Evolutionary conservation across 2,113 vertebrate genomes (phyloP).

Genomic region (Dromiciops gliroides): DNA sequence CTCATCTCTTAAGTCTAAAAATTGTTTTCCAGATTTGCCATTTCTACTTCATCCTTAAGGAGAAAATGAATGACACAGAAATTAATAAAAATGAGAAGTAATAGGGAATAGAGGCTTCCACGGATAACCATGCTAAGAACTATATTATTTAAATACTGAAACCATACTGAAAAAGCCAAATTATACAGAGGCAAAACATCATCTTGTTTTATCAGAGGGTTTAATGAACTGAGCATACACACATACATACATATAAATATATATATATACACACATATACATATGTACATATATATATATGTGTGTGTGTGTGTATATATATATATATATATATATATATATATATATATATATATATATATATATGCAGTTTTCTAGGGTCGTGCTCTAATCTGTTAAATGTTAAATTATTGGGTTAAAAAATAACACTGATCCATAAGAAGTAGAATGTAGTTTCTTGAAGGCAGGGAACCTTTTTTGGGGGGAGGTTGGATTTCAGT

Average conservation of each 20-base stretch:
- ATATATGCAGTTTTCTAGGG: constrained; percentile 30
- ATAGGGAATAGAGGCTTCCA: neutral
- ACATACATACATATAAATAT: constrained; percentile 4
- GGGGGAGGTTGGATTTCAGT: neutral
- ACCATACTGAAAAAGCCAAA: neutral
- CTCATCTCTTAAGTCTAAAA: neutral
- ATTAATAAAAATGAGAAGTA: neutral
- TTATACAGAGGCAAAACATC: neutral
- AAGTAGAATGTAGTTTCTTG: neutral
- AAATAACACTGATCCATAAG: constrained; percentile 36
- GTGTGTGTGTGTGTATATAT: no score
- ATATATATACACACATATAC: no score
- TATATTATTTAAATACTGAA: neutral
- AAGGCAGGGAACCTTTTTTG: neutral
- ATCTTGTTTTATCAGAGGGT: neutral
- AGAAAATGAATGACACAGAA: neutral
- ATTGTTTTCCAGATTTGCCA: neutral
- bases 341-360: no score
- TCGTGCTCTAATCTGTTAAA: neutral
- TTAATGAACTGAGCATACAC: constrained; percentile 16
- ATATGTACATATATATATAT: constrained; percentile 3
- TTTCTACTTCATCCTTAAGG: neutral
- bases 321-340: constrained; percentile 6
- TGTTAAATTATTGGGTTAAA: constrained; percentile 28
- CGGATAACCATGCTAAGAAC: neutral